phyloP scores from a whole-genome alignment of 2,797 vertebrate species.

The Cheirogaleus major region DNA sequence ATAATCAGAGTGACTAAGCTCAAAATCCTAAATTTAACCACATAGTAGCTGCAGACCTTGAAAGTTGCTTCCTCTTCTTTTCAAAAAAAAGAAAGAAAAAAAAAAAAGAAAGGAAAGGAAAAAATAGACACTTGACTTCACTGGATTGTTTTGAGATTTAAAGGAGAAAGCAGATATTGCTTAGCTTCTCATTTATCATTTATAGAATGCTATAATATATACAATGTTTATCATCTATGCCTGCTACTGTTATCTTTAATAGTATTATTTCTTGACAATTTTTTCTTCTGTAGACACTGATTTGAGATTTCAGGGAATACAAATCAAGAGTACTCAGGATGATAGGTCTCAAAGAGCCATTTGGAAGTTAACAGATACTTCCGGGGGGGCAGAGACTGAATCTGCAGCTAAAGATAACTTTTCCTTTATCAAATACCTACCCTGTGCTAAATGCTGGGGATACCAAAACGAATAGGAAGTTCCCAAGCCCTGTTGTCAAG shows the following conservation, averaged over 20 bases:
- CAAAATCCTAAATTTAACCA: conserved; percentile 20
- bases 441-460: background rate
- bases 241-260: background rate
- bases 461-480: background rate
- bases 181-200: background rate
- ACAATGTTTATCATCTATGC: background rate
- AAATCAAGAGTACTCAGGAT: background rate
- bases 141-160: background rate
- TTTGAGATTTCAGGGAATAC: background rate
- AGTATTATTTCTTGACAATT: background rate
- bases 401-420: background rate
- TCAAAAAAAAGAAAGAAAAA: background rate
- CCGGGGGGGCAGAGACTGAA: background rate
- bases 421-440: background rate
- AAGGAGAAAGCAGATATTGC: background rate
- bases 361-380: background rate
- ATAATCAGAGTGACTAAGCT: background rate
- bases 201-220: too few species aligned
- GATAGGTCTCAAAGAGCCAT: background rate
- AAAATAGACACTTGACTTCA: background rate
- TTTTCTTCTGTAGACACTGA: background rate
- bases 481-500: background rate
- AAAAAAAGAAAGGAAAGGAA: background rate
- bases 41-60: background rate
- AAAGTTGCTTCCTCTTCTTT: background rate